These are phyloP conservation scores for Marmota flaviventris DNA, from an alignment of 2,113 vertebrate genomes.

Conservation along the genomic window DNA sequence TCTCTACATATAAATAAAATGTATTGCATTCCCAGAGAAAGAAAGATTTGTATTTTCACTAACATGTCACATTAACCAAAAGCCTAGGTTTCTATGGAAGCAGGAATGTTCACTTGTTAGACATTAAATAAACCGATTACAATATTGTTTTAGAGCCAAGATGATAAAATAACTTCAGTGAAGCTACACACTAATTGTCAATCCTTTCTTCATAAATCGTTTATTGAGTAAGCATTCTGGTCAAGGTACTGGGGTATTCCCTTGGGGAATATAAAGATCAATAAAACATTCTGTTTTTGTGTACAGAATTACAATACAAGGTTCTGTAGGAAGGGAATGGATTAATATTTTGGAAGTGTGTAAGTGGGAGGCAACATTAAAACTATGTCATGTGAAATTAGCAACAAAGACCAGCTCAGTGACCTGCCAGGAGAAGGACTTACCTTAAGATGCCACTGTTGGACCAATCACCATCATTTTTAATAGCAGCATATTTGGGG, in stretches of 20 bases:
- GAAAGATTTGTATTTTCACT: conserved; percentile 32
- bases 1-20: conserved; percentile 24
- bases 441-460: not conserved
- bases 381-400: conserved; percentile 1
- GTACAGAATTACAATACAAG: not conserved
- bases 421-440: not conserved
- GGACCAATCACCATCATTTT: not conserved
- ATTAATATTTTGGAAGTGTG: not conserved
- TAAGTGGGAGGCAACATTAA: not conserved
- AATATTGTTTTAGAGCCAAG: not conserved
- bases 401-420: not conserved
- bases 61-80: conserved; percentile 41
- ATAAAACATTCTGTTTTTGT: not conserved
- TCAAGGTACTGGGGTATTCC: not conserved
- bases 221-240: not conserved
- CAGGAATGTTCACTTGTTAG: not conserved
- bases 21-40: conserved; percentile 14
- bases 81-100: conserved; percentile 50
- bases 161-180: conserved; percentile 17
- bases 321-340: not conserved
- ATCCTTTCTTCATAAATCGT: not conserved
- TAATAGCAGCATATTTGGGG: not conserved
- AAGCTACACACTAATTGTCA: not conserved
- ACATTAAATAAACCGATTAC: conserved; percentile 11
- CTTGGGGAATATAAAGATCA: not conserved